phyloP scores from a whole-genome alignment of 2,113 vertebrate species.

The Equus przewalskii region DNA sequence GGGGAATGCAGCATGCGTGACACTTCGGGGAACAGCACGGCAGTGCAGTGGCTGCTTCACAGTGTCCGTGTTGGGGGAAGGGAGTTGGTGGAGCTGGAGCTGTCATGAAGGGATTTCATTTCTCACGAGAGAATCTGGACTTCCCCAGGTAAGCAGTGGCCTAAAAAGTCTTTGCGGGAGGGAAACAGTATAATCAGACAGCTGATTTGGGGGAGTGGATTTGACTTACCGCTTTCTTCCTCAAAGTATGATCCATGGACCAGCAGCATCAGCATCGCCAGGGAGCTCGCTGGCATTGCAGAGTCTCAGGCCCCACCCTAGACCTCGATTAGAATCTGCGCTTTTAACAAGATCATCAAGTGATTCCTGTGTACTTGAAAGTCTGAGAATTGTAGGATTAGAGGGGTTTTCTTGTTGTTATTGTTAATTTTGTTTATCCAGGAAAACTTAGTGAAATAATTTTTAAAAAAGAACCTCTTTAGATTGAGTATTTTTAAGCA shows the following conservation, averaged over 20 bases:
- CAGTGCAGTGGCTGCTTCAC: not conserved
- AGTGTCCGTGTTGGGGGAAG: not conserved
- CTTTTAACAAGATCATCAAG: not conserved
- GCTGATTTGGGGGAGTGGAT: not conserved
- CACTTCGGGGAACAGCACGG: not conserved
- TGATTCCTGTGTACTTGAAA: not conserved
- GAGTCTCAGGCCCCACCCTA: not conserved
- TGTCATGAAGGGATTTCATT: not conserved
- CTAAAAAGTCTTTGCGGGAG: not conserved
- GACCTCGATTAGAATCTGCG: not conserved
- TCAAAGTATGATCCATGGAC: not conserved
- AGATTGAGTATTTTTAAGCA: not conserved
- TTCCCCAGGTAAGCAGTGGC: not conserved
- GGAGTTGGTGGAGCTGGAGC: not conserved
- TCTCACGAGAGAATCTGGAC: not conserved
- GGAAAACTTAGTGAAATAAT: not conserved
- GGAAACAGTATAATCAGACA: not conserved
- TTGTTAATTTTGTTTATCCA: not conserved
- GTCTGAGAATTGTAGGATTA: not conserved
- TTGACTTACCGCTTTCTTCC: not conserved
- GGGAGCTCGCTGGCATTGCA: not conserved
- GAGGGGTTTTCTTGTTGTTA: not conserved
- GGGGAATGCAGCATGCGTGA: fast-evolving
- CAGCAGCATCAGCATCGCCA: not conserved
- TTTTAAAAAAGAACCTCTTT: not conserved